Base-by-base conservation (phyloP, 2,113 vertebrate species). In the Apistogramma diplotaenia region DNA sequence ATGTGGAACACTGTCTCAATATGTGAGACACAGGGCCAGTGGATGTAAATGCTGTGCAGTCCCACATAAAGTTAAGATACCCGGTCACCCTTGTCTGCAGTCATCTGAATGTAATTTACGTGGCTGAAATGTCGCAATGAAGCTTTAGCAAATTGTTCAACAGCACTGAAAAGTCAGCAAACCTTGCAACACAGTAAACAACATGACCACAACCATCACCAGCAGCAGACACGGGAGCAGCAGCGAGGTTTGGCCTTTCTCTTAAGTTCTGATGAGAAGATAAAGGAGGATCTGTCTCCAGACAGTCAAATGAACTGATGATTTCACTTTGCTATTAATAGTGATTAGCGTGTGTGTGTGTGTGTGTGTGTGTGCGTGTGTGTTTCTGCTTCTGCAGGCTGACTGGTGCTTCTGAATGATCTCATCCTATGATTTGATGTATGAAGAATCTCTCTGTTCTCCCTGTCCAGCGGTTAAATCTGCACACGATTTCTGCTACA, bases 351-450 rank as follows among this genome's bases (percentile, higher is more conserved):
- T 40, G 21, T 29, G 61, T 74, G 59, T 49, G 67, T 23, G 56
- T 78, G 37, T 62, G 62, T 59, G 65, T 46, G 15, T 31, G 25
- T 43, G 35, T 35, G 11, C 49, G 16, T 6, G 13, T 12, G 8
- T 40, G 12, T 73, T n/a, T n/a, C n/a, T n/a, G n/a, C n/a, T 4
- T 81, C 0, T 76, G 79, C 6, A 57, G 75, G 76, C 77, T 78
- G 88, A 78, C 71, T 88, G 83, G 76, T 87, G 87, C 90, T 92
- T 76, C 86, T 91, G 87, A 86, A 87, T 93, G 91, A 93, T 90
- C 89, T 93, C 92, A 94, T 92, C 77, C 73, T 82, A 85, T 93
- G 90, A 93, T 93, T 86, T 91, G 89, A 90, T 82, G 60, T 83
- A 86, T 73, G 77, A 91, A 88, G 84, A 93, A 91, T 90, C 87